Evolutionary conservation across 1,140 invertebrate genomes (phyloP), one percentile per base, ranked within the genome.

Genomic region (Trachymyrmex cornetzi): DNA sequence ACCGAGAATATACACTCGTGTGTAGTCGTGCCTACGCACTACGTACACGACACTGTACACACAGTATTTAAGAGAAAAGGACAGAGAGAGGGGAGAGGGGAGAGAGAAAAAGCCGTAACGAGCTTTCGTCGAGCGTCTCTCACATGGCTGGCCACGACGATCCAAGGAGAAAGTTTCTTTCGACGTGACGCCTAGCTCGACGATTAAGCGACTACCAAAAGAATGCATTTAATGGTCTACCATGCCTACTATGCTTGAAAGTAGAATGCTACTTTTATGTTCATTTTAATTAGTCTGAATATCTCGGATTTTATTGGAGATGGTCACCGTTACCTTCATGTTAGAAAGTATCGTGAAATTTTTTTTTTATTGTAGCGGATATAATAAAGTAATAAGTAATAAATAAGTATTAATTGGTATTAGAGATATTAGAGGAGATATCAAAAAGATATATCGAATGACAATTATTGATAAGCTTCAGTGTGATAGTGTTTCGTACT

Each of bases 91-190:
- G 9, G 6, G 9, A 7, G 38, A n/a, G 3, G 1, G 12, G 59
- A 59, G 30, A 24, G 30, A 38, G 19, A 66, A 9, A 79, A 24
- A 79, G 44, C 4, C n/a, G 24, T 14, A n/a, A 61, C 44, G 64
- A 81, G 57, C 77, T 81, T 81, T 81, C 77, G 48, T 71, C 48
- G 77, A 69, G 64, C 64, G 48, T 81, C 50, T 69, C 48, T 69
- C 48, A 69, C 48, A 53, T 38, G 24, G 63, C 30, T 27, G 77
- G 48, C 16, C 77, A 81, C 77, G 77, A 81, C 77, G 63, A 81
- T 55, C 64, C 30, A 57, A 71, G 53, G 66, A 81, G 77, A 81
- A 81, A 81, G 77, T 81, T 81, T 81, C 77, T 69, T 57, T 81
- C 30, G 48, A 57, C 77, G 66, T 71, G 77, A 71, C 27, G 30